A percentile compares a stretch with the other conserved stretches of the same genome.
phyloP scores from a whole-genome alignment of 2,797 vertebrate species.

The Cygnus olor region DNA sequence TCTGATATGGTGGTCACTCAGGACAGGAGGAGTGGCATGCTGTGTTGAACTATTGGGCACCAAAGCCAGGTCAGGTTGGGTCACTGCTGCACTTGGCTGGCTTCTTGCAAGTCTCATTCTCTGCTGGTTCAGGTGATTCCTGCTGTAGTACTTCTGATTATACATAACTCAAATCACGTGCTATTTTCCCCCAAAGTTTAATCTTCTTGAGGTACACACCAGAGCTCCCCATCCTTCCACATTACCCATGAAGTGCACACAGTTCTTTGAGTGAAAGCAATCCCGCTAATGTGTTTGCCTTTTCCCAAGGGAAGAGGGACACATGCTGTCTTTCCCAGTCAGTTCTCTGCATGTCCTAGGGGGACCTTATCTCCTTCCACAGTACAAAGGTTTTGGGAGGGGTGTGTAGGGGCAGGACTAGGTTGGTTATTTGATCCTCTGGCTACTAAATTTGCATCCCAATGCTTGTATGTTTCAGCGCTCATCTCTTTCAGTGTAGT shows the following conservation, averaged over 20 bases:
- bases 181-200: background rate
- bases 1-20: background rate
- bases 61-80: background rate
- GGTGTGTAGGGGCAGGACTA: too few relatives aligned
- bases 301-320: too few relatives aligned
- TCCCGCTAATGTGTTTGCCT: too few relatives aligned
- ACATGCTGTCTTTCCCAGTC: too few relatives aligned
- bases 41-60: background rate
- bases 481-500: too few relatives aligned
- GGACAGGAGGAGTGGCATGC: background rate
- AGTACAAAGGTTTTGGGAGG: too few relatives aligned
- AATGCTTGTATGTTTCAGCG: too few relatives aligned
- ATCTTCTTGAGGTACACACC: background rate
- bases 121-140: background rate
- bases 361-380: too few relatives aligned
- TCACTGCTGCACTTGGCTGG: background rate
- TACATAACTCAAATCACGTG: background rate
- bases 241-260: background rate
- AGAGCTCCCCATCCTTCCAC: background rate
- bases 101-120: background rate
- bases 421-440: too few relatives aligned
- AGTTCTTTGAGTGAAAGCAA: background rate
- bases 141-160: background rate
- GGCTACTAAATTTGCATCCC: too few relatives aligned
- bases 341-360: too few relatives aligned